Conservation (phyloP, 2,113 vertebrate genomes). For the Harpagus bidentatus region DNA sequence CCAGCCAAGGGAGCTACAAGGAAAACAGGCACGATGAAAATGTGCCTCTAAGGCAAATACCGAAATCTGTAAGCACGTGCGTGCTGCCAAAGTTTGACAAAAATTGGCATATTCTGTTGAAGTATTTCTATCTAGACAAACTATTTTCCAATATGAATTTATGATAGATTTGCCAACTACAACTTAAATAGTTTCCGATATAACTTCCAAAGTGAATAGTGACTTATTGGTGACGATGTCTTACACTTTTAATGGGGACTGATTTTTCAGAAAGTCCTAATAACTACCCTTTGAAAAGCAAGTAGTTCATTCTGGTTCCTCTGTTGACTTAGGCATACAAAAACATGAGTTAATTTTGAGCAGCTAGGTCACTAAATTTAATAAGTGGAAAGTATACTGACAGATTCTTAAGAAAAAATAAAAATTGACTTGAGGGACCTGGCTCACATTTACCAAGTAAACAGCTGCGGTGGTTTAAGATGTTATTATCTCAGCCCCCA, state of each 20-base stretch:
- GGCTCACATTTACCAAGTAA: neutral
- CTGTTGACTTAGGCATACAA: neutral
- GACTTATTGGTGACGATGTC: neutral
- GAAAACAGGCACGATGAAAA: slow-evolving; percentile 9
- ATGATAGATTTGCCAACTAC: neutral
- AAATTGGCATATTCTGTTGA: slow-evolving; percentile 37
- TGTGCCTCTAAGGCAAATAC: slow-evolving; percentile 16
- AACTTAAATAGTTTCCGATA: neutral
- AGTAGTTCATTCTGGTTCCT: neutral
- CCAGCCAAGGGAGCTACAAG: neutral
- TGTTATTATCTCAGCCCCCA: neutral
- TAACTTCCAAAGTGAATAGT: neutral
- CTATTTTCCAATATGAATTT: slow-evolving; percentile 18
- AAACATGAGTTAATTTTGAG: slow-evolving; percentile 6
- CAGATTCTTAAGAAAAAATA: neutral
- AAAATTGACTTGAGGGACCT: neutral
- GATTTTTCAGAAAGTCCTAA: neutral
- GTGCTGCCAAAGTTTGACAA: slow-evolving; percentile 36
- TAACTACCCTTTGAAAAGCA: neutral
- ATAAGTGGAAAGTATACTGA: slow-evolving; percentile 15
- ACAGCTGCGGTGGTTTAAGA: slow-evolving; percentile 18
- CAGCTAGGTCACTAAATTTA: slow-evolving; percentile 22
- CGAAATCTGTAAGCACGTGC: neutral
- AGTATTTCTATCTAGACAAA: slow-evolving; percentile 5
- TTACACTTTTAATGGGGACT: neutral